A percentile compares a stretch with the other conserved stretches of the same genome.
These are phyloP conservation scores for Sinocyclocheilus grahami DNA, from an alignment of 2,113 vertebrate genomes.

Conservation along the genomic window DNA sequence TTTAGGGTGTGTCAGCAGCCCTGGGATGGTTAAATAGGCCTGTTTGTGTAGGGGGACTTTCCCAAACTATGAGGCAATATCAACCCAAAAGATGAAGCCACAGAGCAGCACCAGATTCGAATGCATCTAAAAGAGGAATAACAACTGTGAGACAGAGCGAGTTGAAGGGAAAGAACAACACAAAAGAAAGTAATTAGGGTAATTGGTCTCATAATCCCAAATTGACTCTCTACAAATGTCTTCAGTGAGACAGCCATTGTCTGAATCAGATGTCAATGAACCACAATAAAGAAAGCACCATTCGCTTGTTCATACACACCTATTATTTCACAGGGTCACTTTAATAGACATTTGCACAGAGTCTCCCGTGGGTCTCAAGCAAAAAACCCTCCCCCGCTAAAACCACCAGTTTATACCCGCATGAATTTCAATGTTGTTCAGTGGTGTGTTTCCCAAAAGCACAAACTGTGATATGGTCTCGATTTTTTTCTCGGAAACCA, in stretches of 20 bases:
- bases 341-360: background rate
- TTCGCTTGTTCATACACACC: conserved; percentile 11
- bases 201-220: conserved; percentile 79
- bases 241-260: conserved; percentile 55
- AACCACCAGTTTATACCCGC: conserved; percentile 1
- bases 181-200: conserved; percentile 74
- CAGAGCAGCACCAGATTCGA: conserved; percentile 69
- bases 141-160: conserved; percentile 46
- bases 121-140: conserved; percentile 70
- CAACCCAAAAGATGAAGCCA: conserved; percentile 62
- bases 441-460: background rate
- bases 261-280: conserved; percentile 21
- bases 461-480: too few relatives aligned
- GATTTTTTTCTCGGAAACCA: background rate
- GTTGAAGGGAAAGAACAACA: conserved; percentile 46
- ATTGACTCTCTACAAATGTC: conserved; percentile 70
- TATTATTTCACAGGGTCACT: conserved; percentile 1
- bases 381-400: background rate
- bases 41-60: conserved; percentile 49
- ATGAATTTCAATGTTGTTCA: background rate
- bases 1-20: conserved; percentile 41
- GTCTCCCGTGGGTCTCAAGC: background rate
- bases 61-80: conserved; percentile 62
- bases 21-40: conserved; percentile 33
- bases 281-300: background rate